Evolutionary conservation across 2,113 vertebrate species (phyloP), one percentile per base, ranked within the genome.

Genomic region (Psophia crepitans): DNA sequence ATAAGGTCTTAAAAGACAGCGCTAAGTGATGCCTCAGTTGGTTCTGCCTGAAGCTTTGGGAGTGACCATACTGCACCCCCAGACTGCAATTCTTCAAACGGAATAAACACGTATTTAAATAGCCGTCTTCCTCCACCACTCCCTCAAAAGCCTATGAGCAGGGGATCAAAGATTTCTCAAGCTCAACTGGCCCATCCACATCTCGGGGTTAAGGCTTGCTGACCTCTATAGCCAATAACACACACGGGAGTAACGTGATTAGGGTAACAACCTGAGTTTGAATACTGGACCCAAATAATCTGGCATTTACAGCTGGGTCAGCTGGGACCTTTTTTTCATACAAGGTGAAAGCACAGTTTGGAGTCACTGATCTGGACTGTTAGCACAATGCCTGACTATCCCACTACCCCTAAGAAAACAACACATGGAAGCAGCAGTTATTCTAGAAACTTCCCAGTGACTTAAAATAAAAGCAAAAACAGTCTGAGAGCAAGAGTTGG

Each of bases 141-240:
- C 94, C 93, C 89, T 96, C 70, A 71, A 64, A 95, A 89, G 94
- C 76, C 56, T 84, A 24, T 84, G 69, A 94, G 61, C 84, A 68
- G 84, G 46, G 46, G 33, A 96, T 89, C 84, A 91, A 96, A 92
- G 80, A 84, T 89, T 79, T 60, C 64, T 81, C 3, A 23, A 91
- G 83, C 60, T 86, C 64, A 90, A 0, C 32, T 94, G 87, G 60
- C 87, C 84, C 73, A 68, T 84, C 49, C 43, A 68, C 53, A 78
- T 3, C 1, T 51, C 80, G 71, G 64, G 37, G n/a, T 92, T 77
- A 61, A 48, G 41, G n/a, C 37, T 82, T 33, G 20, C 58, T 89
- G 91, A 76, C 84, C 84, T 96, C 84, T 27, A 23, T 32, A 75
- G 89, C 76, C 64, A 78, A 22, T 26, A 84, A 51, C 73, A 73